Evolutionary conservation across 92 coral and sea anemone species (phyloP), one percentile per base, ranked within the genome.

Genomic region (Actinostola sp.): DNA sequence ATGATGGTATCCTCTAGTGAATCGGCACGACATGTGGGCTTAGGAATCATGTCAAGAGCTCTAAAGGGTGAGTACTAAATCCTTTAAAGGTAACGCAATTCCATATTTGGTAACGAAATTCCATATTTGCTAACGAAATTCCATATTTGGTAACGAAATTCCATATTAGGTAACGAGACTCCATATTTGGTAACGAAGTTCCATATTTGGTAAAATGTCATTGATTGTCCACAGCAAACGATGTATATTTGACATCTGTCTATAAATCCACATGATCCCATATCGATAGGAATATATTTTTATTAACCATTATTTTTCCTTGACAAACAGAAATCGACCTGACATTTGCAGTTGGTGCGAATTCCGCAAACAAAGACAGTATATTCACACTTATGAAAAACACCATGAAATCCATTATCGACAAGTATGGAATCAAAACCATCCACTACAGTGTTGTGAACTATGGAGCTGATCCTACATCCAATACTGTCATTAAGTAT

Each of bases 331-430:
- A 71, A 42, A 55, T 71, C 66, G 77, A 71, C 43, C 54, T 71
- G 7, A 71, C 77, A 2, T 71, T 71, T 71, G 77, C 77, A n/a
- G 39, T 71, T 35, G 77, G 77, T 28, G 66, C 77, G 2, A 42
- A 38, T 32, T 71, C 77, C 12, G 38, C 35, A 16, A 71, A 58
- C 8, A 55, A 41, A 71, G 66, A 41, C 42, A 55, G 8, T 3
- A 39, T 60, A n/a, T 71, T 71, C 30, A 0, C 28, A 25, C 57
- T 71, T 30, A 71, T 56, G 66, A 55, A 58, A 71, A 31, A 57
- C 34, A 71, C 77, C 28, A 71, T 71, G 54, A 42, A 30, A 55
- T 27, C 61, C 17, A 57, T 71, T 44, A 57, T 57, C n/a, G 52
- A 71, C 41, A 71, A 55, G 24, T 71, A 71, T 71, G 77, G 77